These are phyloP conservation scores for Bombus balteatus DNA, from an alignment of 1,140 invertebrate species.

Conservation along the genomic window DNA sequence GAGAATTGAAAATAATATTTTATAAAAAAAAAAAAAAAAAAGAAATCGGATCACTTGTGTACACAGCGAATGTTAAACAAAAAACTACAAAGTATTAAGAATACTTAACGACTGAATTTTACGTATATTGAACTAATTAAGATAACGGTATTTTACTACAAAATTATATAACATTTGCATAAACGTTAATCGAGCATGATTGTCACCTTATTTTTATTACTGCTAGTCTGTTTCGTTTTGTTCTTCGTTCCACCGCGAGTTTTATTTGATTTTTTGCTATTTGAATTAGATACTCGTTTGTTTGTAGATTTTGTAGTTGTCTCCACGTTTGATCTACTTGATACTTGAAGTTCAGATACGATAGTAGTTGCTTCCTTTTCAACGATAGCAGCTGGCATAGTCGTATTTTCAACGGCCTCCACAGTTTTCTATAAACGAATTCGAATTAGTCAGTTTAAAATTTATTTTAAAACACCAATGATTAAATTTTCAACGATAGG, in stretches of 20 bases:
- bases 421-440: conserved; percentile 37
- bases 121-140: neutral
- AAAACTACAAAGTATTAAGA: no score
- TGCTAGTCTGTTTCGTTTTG: conserved; percentile 67
- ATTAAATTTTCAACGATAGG: no score
- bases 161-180: neutral
- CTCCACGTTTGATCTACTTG: conserved; percentile 26
- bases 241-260: conserved; percentile 80
- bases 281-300: conserved; percentile 49
- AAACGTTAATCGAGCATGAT: neutral
- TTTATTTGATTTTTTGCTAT: conserved; percentile 80
- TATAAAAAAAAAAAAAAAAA: neutral
- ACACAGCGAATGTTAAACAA: no score
- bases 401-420: neutral
- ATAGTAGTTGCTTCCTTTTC: conserved; percentile 36
- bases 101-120: neutral
- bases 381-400: neutral
- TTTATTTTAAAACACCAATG: no score
- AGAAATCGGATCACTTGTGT: no score
- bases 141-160: no score
- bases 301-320: neutral
- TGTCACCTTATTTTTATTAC: conserved; percentile 65
- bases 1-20: neutral
- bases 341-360: neutral
- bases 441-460: neutral